Base-by-base conservation (phyloP, 2,113 vertebrate species). In the Brachirus orientalis region DNA sequence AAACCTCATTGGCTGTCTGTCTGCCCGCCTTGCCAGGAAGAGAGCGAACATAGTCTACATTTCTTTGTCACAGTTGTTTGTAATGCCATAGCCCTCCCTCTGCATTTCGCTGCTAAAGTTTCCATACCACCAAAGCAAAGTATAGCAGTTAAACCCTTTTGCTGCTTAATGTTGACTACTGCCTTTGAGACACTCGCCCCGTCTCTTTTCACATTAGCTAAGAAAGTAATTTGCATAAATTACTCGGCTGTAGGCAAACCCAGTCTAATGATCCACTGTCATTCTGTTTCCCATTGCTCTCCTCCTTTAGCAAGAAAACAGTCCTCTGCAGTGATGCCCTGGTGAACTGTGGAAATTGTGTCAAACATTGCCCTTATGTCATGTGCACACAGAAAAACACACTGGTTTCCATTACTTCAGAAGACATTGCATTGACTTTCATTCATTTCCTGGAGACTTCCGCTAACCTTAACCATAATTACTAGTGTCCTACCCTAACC, bases 191-290 rank as follows among this genome's bases (percentile, higher is more conserved):
- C 75, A 60, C 61, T 57, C 37, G 10, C 83, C 63, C 68, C 67
- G 64, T 53, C 65, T 75, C 63, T 52, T 45, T 66, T 80, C 73
- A 65, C 86, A 84, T 68, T 64, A 74, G 83, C 62, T 71, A 70
- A 86, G 77, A 89, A 80, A 85, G 90, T 85, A 68, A 92, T 93
- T 91, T 89, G 79, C 90, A 92, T 93, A 87, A 92, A 93, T 93
- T 92, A 93, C 69, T 63, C 65, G 84, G 72, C 69, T 66, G 79
- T 83, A 86, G 78, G 86, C 85, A 69, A 76, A 86, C 77, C 72
- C 76, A 64, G 74, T 72, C 84, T 91, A 92, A 91, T 81, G 86
- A 92, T 82, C 64, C 46, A 5, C 56, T 83, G 70, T 85, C 68
- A 66, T 89, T 73, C 73, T 44, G 22, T 69, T 73, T 56, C 45